A percentile compares a stretch with the other conserved stretches of the same genome.
Evolutionary conservation across 2,113 vertebrate species (phyloP).

Genomic region (Nyctibius bracteatus): DNA sequence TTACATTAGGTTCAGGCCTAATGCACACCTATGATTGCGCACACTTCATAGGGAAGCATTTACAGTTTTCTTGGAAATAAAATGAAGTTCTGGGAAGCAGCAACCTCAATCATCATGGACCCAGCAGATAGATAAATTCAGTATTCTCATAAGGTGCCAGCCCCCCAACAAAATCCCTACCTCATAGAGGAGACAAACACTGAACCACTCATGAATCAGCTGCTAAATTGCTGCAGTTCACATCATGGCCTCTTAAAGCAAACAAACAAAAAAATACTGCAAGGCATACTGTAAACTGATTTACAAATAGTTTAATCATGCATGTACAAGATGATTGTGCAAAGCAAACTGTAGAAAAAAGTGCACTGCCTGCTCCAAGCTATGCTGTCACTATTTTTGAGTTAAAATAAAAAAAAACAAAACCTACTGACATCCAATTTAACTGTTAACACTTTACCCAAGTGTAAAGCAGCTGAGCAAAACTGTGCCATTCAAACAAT

Average conservation of each 20-base stretch:
- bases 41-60: not conserved
- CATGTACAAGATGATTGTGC: not conserved
- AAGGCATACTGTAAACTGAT: not conserved
- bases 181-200: not conserved
- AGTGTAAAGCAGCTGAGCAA: not conserved
- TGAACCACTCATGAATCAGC: not conserved
- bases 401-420: not conserved
- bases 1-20: not conserved
- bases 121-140: accelerated
- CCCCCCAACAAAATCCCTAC: not conserved
- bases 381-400: not conserved
- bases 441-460: not conserved
- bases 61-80: not conserved
- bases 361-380: not conserved
- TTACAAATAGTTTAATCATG: not conserved
- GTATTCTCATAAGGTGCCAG: not conserved
- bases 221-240: not conserved
- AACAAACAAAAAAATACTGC: not conserved
- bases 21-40: not conserved
- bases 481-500: not conserved
- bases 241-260: not conserved
- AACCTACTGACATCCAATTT: not conserved
- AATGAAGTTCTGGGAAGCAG: not conserved
- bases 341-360: not conserved
- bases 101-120: not conserved